These are phyloP conservation scores for Volucella bombylans DNA, from an alignment of 2,888 invertebrate genomes.

Conservation along the genomic window DNA sequence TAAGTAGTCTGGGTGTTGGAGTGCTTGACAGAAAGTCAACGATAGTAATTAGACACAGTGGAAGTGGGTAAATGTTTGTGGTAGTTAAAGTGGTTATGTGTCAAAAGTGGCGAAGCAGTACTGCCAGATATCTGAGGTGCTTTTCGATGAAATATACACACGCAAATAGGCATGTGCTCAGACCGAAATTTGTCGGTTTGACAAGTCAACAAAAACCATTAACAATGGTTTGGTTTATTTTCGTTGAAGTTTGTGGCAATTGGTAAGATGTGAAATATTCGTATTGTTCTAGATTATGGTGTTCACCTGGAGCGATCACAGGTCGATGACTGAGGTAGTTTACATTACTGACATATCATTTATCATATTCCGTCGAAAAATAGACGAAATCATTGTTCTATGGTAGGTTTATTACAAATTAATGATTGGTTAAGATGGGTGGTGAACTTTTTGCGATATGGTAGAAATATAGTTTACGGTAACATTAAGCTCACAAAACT, in stretches of 20 bases:
- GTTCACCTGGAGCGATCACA: neutral
- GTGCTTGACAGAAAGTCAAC: constrained; percentile 35
- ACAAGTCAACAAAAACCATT: constrained; percentile 36
- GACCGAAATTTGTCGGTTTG: constrained; percentile 41
- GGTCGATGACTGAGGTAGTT: neutral
- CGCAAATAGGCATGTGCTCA: constrained; percentile 4
- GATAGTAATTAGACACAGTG: constrained; percentile 39
- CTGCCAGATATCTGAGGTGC: constrained; percentile 26
- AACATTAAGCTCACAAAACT: no score
- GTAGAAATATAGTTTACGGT: no score
- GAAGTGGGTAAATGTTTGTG: constrained; percentile 38
- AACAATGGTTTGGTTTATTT: constrained; percentile 14
- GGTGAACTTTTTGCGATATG: no score
- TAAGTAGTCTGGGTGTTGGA: neutral
- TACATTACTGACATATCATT: neutral
- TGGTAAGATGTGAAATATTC: neutral
- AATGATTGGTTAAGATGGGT: no score
- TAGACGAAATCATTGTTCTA: neutral
- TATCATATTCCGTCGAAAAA: neutral
- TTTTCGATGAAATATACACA: constrained; percentile 27
- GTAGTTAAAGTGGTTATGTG: constrained; percentile 46
- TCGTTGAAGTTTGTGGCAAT: constrained; percentile 9
- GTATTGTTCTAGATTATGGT: constrained; percentile 13
- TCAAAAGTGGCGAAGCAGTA: constrained; percentile 33
- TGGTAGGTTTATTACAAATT: no score